Percentiles rank a stretch among this genome's conserved stretches.
These are phyloP conservation scores for Bathynomus jamesi DNA, from an alignment of 1,140 invertebrate species.

Conservation along the genomic window DNA sequence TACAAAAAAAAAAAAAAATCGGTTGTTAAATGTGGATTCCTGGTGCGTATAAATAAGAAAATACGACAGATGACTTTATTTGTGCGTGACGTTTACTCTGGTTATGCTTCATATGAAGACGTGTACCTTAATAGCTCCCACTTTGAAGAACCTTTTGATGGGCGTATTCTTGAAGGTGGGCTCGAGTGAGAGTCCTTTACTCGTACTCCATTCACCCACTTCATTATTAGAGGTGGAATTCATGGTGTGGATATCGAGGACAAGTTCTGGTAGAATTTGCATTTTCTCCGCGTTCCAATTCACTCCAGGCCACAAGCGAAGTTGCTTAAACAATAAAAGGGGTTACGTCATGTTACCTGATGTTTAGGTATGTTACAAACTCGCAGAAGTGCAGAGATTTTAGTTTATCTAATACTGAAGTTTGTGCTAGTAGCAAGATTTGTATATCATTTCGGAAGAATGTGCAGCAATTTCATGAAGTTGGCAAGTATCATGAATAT, in stretches of 20 bases:
- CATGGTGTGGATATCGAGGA: conserved; percentile 1
- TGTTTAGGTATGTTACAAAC: no score
- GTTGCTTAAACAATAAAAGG: background rate
- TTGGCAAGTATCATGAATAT: no score
- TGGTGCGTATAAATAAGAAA: no score
- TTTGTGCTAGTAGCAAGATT: background rate
- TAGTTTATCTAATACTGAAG: background rate
- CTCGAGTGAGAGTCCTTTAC: conserved; percentile 8
- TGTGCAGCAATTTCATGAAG: background rate
- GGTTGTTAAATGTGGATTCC: no score
- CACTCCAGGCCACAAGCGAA: conserved; percentile 6
- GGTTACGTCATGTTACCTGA: no score
- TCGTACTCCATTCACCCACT: conserved; percentile 28
- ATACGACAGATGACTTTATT: no score
- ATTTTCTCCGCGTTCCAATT: conserved; percentile 6
- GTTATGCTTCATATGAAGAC: no score
- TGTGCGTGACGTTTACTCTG: no score
- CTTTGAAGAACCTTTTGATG: conserved; percentile 36
- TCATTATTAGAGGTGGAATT: conserved; percentile 18
- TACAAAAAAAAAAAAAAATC: no score
- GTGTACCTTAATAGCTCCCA: conserved; percentile 41
- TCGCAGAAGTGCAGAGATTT: no score
- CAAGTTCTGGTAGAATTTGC: conserved; percentile 10
- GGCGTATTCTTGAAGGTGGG: conserved; percentile 28
- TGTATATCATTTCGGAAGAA: background rate